Percentiles rank a stretch among this genome's conserved stretches.
phyloP scores from a whole-genome alignment of 2,797 vertebrate genomes.

The Rallus crepitans region DNA sequence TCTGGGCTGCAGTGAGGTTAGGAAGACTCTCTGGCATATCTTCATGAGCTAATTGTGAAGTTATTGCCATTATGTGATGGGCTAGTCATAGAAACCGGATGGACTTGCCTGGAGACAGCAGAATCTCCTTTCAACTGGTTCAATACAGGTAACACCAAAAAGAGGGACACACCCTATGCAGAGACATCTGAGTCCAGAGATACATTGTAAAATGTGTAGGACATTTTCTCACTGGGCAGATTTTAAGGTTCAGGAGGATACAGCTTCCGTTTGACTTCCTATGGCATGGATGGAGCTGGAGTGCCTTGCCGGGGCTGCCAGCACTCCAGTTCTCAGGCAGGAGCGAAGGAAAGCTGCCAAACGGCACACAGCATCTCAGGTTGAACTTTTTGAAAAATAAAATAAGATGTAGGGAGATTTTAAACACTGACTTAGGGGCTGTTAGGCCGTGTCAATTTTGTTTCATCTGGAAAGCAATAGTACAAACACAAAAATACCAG shows the following conservation, averaged over 20 bases:
- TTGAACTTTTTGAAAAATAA: background rate
- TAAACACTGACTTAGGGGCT: background rate
- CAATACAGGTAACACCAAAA: background rate
- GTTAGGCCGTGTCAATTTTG: background rate
- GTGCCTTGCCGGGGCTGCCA: background rate
- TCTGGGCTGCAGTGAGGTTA: background rate
- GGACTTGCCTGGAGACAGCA: background rate
- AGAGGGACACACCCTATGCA: background rate
- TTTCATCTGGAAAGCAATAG: constrained; percentile 1
- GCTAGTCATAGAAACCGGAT: constrained; percentile 12
- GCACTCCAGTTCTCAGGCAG: background rate
- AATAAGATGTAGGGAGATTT: background rate
- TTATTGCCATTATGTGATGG: constrained; percentile 23
- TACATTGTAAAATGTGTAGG: background rate
- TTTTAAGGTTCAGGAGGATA: background rate
- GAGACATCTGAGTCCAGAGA: background rate
- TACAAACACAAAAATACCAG: background rate
- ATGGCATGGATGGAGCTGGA: background rate
- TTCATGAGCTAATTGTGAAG: constrained; percentile 40
- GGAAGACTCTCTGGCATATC: background rate
- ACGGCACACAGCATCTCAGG: background rate
- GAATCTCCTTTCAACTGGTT: constrained; percentile 23
- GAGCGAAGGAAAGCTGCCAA: background rate
- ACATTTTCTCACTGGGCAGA: background rate
- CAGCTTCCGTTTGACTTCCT: background rate